Percentiles rank a stretch among this genome's conserved stretches.
Conservation (phyloP, 2,797 vertebrate genomes). For the Chelonia mydas region DNA sequence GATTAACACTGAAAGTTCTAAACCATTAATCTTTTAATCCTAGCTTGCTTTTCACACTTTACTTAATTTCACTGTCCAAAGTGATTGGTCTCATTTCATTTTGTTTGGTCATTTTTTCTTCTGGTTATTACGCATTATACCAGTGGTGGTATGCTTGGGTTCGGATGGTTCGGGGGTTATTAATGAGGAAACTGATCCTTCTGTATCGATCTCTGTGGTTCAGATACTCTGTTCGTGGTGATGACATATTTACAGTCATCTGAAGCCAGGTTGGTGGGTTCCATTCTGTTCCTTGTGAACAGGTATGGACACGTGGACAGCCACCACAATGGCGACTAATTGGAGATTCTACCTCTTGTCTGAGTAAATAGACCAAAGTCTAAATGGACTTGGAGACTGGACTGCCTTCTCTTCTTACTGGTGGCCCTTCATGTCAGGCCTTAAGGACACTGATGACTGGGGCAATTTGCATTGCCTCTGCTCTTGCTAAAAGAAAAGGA, state of each 20-base stretch:
- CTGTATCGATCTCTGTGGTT: neutral
- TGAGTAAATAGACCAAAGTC: neutral
- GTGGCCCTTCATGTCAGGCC: neutral
- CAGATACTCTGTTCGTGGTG: neutral
- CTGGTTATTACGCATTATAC: neutral
- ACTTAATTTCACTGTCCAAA: neutral
- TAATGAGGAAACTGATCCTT: neutral
- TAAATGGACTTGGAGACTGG: neutral
- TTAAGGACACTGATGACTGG: neutral
- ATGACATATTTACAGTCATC: neutral
- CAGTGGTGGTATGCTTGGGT: neutral
- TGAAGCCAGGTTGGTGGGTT: neutral
- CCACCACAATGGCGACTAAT: neutral
- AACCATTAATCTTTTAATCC: neutral
- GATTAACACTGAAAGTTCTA: neutral
- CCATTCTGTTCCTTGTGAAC: neutral
- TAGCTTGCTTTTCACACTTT: neutral
- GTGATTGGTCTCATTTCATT: neutral
- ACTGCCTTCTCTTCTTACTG: neutral
- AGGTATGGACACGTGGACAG: neutral
- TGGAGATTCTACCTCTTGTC: neutral
- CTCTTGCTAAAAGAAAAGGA: neutral
- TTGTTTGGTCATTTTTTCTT: neutral
- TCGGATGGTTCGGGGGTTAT: neutral
- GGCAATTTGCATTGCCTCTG: neutral